These are phyloP conservation scores for Mormyrus proboscirostris DNA, from an alignment of 2,797 vertebrate genomes.

Conservation along the genomic window DNA sequence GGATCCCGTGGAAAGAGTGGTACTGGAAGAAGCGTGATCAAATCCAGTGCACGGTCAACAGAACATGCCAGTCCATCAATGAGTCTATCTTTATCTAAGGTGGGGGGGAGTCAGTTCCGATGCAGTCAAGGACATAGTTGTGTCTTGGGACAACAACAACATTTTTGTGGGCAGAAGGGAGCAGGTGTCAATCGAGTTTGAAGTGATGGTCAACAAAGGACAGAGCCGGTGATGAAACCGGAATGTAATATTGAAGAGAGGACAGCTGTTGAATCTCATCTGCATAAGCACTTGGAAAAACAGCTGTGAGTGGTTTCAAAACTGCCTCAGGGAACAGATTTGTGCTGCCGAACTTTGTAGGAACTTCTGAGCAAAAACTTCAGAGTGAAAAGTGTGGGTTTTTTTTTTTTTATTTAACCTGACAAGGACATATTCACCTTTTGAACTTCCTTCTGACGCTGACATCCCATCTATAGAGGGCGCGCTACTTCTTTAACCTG, in stretches of 20 bases:
- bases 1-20: not conserved
- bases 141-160: slow-evolving; percentile 2
- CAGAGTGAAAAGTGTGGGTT: not conserved
- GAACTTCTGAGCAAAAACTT: slow-evolving; percentile 14
- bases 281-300: slow-evolving; percentile 14
- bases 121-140: not conserved
- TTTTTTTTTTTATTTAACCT: slow-evolving; percentile 1
- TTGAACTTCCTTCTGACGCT: not conserved
- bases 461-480: not conserved
- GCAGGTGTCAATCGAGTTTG: slow-evolving; percentile 16
- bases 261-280: slow-evolving; percentile 15
- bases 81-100: not conserved
- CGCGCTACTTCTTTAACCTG: not conserved
- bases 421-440: slow-evolving; percentile 14
- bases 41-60: not conserved
- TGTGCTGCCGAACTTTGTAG: slow-evolving; percentile 13
- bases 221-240: slow-evolving; percentile 16
- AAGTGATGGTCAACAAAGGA: slow-evolving; percentile 17
- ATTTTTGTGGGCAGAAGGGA: not conserved
- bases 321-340: slow-evolving; percentile 22
- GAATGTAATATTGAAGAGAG: not conserved
- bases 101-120: not conserved
- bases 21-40: not conserved
- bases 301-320: slow-evolving; percentile 11
- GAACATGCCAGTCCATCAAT: not conserved